Evolutionary conservation across 2,888 invertebrate species (phyloP).

Genomic region (Lymantria monacha): DNA sequence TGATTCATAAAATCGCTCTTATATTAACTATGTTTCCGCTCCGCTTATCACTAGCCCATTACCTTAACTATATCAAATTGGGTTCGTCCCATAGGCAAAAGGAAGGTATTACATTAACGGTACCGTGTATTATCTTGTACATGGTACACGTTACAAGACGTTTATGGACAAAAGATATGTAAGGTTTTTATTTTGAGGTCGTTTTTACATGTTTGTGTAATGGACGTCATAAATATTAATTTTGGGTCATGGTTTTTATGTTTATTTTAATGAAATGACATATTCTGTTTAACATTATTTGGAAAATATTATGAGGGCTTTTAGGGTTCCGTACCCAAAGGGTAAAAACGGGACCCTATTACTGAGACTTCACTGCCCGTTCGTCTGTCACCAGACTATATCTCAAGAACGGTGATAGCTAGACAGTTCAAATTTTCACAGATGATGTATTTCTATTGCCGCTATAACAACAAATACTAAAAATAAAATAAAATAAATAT

Average conservation of each 20-base stretch:
- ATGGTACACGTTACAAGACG: constrained; percentile 14
- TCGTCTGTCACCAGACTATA: too few relatives aligned
- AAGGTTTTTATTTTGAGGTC: constrained; percentile 1
- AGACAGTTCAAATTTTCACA: too few relatives aligned
- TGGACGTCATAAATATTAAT: constrained; percentile 6
- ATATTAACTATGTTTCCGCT: constrained; percentile 7
- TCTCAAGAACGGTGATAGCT: too few relatives aligned
- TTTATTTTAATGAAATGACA: not conserved
- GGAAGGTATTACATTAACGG: constrained; percentile 28
- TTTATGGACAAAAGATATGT: constrained; percentile 17
- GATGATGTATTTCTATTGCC: too few relatives aligned
- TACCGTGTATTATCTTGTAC: constrained; percentile 23
- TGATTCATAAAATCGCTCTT: not conserved
- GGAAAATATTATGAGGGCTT: too few relatives aligned
- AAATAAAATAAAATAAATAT: too few relatives aligned
- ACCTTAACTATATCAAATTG: constrained; percentile 14
- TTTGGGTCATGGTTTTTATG: not conserved
- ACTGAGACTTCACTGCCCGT: too few relatives aligned
- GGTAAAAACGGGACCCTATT: too few relatives aligned
- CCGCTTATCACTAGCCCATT: constrained; percentile 1
- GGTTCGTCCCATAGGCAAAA: constrained; percentile 31
- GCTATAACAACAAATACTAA: too few relatives aligned
- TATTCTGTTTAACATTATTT: too few relatives aligned
- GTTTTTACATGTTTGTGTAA: not conserved
- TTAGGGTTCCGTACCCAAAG: too few relatives aligned